These are phyloP conservation scores for Norana najaformis DNA, from an alignment of 2,888 invertebrate species.

Conservation along the genomic window DNA sequence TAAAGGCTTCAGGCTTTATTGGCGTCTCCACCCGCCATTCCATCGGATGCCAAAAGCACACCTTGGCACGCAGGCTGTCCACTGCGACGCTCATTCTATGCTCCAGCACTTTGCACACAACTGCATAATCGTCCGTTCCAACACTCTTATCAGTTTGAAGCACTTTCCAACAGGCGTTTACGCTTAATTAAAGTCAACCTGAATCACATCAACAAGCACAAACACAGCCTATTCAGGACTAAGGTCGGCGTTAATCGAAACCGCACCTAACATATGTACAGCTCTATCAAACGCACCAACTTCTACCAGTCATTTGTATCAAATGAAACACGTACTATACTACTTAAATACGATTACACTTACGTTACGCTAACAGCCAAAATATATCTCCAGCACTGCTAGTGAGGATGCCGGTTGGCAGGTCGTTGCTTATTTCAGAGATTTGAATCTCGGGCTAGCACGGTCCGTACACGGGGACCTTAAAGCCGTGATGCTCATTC, in stretches of 20 bases:
- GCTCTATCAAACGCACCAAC: not conserved
- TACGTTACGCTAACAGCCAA: not conserved
- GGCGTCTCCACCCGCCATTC: not conserved
- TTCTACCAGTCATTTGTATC: not conserved
- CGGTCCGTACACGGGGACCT: no score
- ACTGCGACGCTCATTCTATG: not conserved
- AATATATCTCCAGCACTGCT: not conserved
- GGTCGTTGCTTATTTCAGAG: no score
- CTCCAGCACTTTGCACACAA: not conserved
- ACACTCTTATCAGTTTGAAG: not conserved
- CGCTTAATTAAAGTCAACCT: conserved; percentile 9
- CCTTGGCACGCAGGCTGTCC: conserved; percentile 5
- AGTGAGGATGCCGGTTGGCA: no score
- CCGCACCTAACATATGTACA: not conserved
- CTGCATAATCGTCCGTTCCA: not conserved
- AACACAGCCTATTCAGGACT: no score
- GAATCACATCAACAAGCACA: not conserved
- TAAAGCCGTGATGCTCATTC: no score
- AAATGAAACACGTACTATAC: not conserved
- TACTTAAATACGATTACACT: not conserved
- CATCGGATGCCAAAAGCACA: conserved; percentile 2
- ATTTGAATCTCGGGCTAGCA: no score
- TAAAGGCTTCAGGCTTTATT: not conserved
- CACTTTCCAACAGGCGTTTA: not conserved
- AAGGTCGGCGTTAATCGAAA: not conserved